Evolutionary conservation across 2,888 invertebrate species (phyloP), one percentile per base, ranked within the genome.

Genomic region (Chromoteleia sp.): DNA sequence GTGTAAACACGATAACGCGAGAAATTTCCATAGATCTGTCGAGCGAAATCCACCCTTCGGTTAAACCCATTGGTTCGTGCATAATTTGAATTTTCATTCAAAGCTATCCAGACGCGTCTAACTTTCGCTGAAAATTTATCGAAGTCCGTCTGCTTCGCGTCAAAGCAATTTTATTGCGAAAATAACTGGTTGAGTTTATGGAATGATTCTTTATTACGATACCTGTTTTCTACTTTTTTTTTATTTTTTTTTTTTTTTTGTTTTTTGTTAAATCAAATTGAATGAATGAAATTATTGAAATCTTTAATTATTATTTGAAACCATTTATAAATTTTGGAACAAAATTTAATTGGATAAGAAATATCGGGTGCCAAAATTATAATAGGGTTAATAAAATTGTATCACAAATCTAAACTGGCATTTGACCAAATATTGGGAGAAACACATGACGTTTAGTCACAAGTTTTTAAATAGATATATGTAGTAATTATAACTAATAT

Each of bases 1-100:
- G 70, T 25, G 70, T 48, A 71, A 58, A 59, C 59, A 50, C 25
- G 68, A 68, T 56, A 71, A 59, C 59, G 48, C 14, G 21, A n/a
- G 12, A 2, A 19, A 43, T 71, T 58, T 48, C 29, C 41, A 52
- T 39, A 54, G 3, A 4, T 45, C 41, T 12, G 19, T 39, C 52
- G 10, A 17, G 10, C 41, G 52, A 25, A 67, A 54, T 17, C 14
- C 41, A 0, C 52, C 17, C 52, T 52, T 67, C n/a, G 39, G 7
- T 36, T 10, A 25, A 65, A 65, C 33, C 14, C 63, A 17, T 10
- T 45, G 33, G 48, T n/a, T 33, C 10, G 21, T 36, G 19, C 45
- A 50, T 59, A 59, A 70, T 59, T 19, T 21, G 36, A 25, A 56
- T 68, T 30, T 70, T 50, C 15, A 56, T 45, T 12, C 39, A 5